Percentiles rank a stretch among this genome's conserved stretches.
phyloP scores from a whole-genome alignment of 1,140 invertebrate species.

The Brachionus koreanus region DNA sequence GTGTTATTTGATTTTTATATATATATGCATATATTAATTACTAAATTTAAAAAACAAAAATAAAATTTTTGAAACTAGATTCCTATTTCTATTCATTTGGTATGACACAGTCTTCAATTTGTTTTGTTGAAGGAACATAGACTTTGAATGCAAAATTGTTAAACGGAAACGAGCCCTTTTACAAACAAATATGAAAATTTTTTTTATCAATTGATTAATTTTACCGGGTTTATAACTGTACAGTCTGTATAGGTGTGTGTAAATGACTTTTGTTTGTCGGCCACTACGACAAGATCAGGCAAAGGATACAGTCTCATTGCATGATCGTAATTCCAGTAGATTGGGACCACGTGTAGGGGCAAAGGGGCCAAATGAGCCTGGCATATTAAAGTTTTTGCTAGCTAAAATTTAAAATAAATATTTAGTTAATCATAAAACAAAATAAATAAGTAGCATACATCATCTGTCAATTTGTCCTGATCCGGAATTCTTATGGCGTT shows the following conservation, averaged over 20 bases:
- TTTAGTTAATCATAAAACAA: not conserved
- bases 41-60: not conserved
- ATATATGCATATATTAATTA: not conserved
- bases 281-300: constrained; percentile 83
- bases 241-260: constrained; percentile 70
- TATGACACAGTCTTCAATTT: constrained; percentile 78
- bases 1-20: too few species aligned
- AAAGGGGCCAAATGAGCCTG: constrained; percentile 83
- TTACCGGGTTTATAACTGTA: constrained; percentile 78
- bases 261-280: constrained; percentile 81
- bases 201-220: not conserved
- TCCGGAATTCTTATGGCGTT: constrained; percentile 71
- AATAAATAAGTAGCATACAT: constrained; percentile 64
- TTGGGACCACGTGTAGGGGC: constrained; percentile 74
- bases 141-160: constrained; percentile 82
- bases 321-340: constrained; percentile 85
- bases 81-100: constrained; percentile 38
- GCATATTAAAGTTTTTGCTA: constrained; percentile 79
- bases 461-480: constrained; percentile 68
- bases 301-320: constrained; percentile 78
- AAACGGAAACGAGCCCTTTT: constrained; percentile 74
- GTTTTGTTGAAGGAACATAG: constrained; percentile 70
- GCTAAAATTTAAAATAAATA: constrained; percentile 62
- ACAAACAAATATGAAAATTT: constrained; percentile 52
- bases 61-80: not conserved